phyloP scores from a whole-genome alignment of 2,797 vertebrate genomes.

The Zenarchopterus dispar region DNA sequence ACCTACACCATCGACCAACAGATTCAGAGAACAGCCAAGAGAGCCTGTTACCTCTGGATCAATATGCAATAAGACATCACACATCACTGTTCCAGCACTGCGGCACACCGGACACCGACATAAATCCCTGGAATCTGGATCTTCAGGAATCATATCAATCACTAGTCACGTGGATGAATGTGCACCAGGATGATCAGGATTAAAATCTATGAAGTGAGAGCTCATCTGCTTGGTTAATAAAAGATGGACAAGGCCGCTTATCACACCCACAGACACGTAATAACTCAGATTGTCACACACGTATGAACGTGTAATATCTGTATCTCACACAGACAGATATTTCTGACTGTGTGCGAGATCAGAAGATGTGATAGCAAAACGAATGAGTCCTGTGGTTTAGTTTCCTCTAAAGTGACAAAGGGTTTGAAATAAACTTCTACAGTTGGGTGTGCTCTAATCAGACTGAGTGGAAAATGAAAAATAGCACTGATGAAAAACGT shows the following conservation, averaged over 20 bases:
- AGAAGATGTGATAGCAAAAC: slow-evolving; percentile 37
- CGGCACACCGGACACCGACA: slow-evolving; percentile 28
- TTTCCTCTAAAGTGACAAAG: slow-evolving; percentile 16
- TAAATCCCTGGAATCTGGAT: slow-evolving; percentile 30
- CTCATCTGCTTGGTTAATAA: slow-evolving; percentile 66
- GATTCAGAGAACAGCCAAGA: slow-evolving; percentile 72
- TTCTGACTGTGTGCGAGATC: slow-evolving; percentile 49
- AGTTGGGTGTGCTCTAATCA: slow-evolving; percentile 23
- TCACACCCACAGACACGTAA: slow-evolving; percentile 72
- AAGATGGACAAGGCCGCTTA: slow-evolving; percentile 68
- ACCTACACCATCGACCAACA: slow-evolving; percentile 86
- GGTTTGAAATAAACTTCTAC: slow-evolving; percentile 23
- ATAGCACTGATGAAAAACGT: slow-evolving; percentile 28
- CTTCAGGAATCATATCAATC: slow-evolving; percentile 46
- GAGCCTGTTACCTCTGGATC: slow-evolving; percentile 56
- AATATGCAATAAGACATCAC: slow-evolving; percentile 39
- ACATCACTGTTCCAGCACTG: slow-evolving; percentile 36
- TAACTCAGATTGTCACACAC: slow-evolving; percentile 75
- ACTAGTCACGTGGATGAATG: slow-evolving; percentile 19
- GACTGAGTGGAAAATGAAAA: slow-evolving; percentile 33
- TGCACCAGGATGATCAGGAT: slow-evolving; percentile 60
- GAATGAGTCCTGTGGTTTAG: slow-evolving; percentile 15
- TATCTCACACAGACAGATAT: slow-evolving; percentile 54
- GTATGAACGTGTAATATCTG: slow-evolving; percentile 69
- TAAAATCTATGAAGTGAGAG: slow-evolving; percentile 68